Conservation (phyloP, 2,888 invertebrate species). For the Geotrupes spiniger region DNA sequence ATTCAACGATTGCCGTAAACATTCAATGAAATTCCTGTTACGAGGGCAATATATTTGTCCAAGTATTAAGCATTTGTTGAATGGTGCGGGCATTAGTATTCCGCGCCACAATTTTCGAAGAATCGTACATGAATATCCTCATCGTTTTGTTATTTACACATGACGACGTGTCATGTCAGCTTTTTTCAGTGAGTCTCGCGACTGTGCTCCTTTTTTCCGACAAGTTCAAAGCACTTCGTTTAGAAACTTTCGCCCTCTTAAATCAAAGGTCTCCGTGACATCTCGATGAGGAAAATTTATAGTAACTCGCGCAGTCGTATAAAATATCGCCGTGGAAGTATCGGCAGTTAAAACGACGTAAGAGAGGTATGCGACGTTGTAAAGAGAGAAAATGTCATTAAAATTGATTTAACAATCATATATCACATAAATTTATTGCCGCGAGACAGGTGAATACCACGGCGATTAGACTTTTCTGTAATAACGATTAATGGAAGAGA, state of each 20-base stretch:
- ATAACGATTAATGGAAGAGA: not conserved
- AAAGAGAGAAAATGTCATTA: slow-evolving; percentile 6
- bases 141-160: slow-evolving; percentile 6
- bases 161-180: slow-evolving; percentile 2
- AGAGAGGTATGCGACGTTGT: not conserved
- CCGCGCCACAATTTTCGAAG: not conserved
- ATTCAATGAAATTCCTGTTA: no score
- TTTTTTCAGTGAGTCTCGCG: slow-evolving; percentile 2
- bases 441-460: not conserved
- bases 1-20: no score
- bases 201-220: slow-evolving; percentile 2
- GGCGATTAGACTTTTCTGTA: no score
- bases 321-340: not conserved
- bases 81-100: slow-evolving; percentile 3
- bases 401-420: slow-evolving; percentile 1
- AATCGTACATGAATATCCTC: slow-evolving; percentile 5
- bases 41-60: no score
- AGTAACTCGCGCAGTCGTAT: no score
- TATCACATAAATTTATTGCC: slow-evolving; percentile 3
- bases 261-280: slow-evolving; percentile 1
- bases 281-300: no score
- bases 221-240: slow-evolving; percentile 2
- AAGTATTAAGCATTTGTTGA: not conserved
- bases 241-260: slow-evolving; percentile 1
- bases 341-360: not conserved